A percentile compares a stretch with the other conserved stretches of the same genome.
These are phyloP conservation scores for Scolopax mira DNA, from an alignment of 2,113 vertebrate genomes.

Conservation along the genomic window DNA sequence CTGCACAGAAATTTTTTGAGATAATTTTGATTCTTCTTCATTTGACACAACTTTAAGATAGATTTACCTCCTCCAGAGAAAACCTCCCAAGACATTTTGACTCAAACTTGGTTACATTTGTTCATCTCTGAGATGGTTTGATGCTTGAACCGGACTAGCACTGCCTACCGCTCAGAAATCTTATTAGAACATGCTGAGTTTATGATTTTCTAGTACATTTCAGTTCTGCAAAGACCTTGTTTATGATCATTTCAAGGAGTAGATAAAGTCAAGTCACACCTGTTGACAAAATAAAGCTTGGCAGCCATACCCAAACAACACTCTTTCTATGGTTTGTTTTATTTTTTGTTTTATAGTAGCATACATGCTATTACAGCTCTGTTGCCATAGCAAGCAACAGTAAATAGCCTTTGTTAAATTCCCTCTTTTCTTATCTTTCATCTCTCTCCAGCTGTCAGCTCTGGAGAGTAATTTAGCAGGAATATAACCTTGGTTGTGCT, in stretches of 20 bases:
- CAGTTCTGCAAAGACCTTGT: neutral
- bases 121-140: neutral
- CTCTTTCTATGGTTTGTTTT: neutral
- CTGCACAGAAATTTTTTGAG: neutral
- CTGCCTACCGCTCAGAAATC: neutral
- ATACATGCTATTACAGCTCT: neutral
- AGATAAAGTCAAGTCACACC: neutral
- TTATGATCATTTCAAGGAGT: neutral
- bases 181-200: neutral
- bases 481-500: neutral
- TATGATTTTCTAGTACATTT: neutral
- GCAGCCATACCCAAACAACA: neutral
- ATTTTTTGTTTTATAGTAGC: neutral
- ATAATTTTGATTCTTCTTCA: neutral
- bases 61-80: neutral
- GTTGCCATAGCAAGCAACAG: neutral
- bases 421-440: neutral
- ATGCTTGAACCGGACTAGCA: neutral
- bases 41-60: neutral
- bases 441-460: neutral
- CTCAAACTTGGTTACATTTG: neutral
- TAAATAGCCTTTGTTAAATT: neutral
- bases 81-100: neutral
- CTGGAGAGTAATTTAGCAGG: neutral
- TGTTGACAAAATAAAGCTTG: neutral